phyloP scores from a whole-genome alignment of 2,113 vertebrate species.

The Reinhardtius hippoglossoides region DNA sequence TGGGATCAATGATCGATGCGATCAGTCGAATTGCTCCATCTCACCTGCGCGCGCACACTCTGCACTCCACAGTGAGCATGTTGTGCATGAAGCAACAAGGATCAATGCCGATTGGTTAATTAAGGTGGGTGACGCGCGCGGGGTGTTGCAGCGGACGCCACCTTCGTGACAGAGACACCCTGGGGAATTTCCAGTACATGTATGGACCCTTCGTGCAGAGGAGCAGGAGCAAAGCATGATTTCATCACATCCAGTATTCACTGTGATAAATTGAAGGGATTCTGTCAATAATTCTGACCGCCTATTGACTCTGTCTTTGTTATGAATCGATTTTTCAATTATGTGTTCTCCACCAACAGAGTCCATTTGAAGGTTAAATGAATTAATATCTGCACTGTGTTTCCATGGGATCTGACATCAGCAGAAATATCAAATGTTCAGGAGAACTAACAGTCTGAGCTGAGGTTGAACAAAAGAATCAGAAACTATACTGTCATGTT shows the following conservation, averaged over 20 bases:
- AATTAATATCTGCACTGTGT: neutral
- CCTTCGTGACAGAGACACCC: conserved; percentile 5
- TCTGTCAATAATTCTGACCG: neutral
- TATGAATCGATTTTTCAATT: neutral
- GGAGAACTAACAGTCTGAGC: too few species aligned
- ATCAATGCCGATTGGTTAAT: conserved; percentile 35
- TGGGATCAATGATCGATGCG: neutral
- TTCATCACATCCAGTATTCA: neutral
- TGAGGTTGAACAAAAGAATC: too few species aligned
- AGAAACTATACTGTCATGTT: too few species aligned
- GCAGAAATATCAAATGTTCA: too few species aligned
- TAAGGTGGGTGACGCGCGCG: conserved; percentile 39
- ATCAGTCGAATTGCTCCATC: neutral
- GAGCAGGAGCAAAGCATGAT: neutral
- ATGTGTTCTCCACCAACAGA: neutral
- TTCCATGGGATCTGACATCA: neutral
- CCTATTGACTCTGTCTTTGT: neutral
- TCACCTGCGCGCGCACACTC: neutral
- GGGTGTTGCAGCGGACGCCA: conserved; percentile 27
- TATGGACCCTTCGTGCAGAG: neutral
- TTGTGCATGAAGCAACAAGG: neutral
- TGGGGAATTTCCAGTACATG: conserved; percentile 39
- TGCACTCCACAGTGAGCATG: neutral
- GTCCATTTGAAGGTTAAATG: neutral
- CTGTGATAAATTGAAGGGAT: too few species aligned